phyloP scores from a whole-genome alignment of 2,113 vertebrate species.

The Origma solitaria region DNA sequence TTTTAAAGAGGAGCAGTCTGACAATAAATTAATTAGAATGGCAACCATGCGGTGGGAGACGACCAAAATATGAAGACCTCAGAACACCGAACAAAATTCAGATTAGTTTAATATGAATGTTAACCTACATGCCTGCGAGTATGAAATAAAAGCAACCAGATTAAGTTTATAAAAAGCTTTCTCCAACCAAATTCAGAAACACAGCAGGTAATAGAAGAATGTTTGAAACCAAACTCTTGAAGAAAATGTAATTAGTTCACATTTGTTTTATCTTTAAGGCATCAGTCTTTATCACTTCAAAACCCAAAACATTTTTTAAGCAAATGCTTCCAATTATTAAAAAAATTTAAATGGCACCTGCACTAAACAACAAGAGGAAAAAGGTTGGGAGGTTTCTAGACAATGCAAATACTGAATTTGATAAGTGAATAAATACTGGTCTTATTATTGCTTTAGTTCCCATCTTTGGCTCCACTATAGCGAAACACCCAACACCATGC shows the following conservation, averaged over 20 bases:
- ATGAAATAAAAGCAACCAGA: background rate
- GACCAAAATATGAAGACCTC: background rate
- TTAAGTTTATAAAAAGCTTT: background rate
- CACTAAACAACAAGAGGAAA: background rate
- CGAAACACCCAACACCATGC: background rate
- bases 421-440: background rate
- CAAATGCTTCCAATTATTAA: background rate
- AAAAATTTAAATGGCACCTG: background rate
- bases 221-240: background rate
- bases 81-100: background rate
- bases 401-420: background rate
- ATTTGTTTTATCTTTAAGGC: background rate
- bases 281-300: background rate
- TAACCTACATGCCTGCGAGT: background rate
- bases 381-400: background rate
- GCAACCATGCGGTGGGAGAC: background rate
- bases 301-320: background rate
- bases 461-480: background rate
- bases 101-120: background rate
- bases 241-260: background rate
- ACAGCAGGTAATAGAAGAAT: background rate
- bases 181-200: background rate
- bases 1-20: background rate
- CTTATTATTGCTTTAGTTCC: background rate
- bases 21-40: background rate